Evolutionary conservation across 2,888 invertebrate genomes (phyloP), one percentile per base, ranked within the genome.

Genomic region (Cephus nigrinus): DNA sequence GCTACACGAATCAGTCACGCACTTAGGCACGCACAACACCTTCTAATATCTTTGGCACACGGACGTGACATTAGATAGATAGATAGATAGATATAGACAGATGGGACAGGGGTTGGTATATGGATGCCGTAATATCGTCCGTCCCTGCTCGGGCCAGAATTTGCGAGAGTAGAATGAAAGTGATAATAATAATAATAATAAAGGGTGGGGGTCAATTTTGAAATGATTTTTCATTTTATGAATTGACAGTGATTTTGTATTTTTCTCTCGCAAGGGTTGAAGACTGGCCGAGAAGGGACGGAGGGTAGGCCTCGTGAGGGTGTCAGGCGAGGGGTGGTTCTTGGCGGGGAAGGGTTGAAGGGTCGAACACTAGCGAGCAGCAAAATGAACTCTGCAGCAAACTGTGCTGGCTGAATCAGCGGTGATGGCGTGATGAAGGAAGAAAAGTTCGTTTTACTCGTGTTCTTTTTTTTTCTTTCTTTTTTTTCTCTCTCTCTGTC

Each of bases 321-420:
- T 55, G 33, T 15, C 9, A 23, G 55, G 32, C 33, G 35, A 23
- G 12, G 34, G n/a, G 30, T 69, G 76, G 76, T 68, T 33, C 12
- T n/a, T 69, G 74, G 36, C 34, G 71, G 77, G 78, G 77, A 73
- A 78, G 79, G 83, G 82, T 80, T 76, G 73, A 81, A 81, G 80
- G 80, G 79, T 84, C 82, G 83, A 86, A 88, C 86, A 89, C 87
- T 89, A 89, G 90, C 89, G 88, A 90, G 89, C 88, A 86, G 90
- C 89, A 88, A 89, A 89, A 89, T 87, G 87, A 88, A 90, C 87
- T 87, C 88, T 90, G 89, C 89, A 87, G 88, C 88, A 86, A 88
- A 88, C 89, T 89, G 89, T 90, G 90, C 88, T 88, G 87, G 89
- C 88, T 88, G 88, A 89, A 88, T 89, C 86, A 87, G 88, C 89